Conservation (phyloP, 92 coral and sea anemone genomes). For the Zoanthus solanderi region DNA sequence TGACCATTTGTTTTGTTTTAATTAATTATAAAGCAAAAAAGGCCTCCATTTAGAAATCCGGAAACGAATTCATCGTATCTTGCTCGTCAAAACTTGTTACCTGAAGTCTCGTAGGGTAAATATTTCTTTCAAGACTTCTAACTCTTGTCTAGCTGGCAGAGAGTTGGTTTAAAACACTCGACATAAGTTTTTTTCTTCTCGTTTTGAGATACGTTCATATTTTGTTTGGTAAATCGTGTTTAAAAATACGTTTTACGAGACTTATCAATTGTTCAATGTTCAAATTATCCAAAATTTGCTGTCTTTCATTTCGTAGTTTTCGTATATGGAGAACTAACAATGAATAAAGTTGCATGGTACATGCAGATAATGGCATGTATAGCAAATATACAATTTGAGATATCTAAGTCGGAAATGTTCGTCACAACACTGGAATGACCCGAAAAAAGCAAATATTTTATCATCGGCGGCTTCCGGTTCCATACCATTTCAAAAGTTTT, state of each 20-base stretch:
- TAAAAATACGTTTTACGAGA: background rate
- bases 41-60: slow-evolving; percentile 28
- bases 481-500: background rate
- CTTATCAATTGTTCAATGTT: background rate
- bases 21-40: background rate
- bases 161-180: background rate
- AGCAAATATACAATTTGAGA: slow-evolving; percentile 11
- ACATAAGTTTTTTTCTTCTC: background rate
- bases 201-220: background rate
- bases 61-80: slow-evolving; percentile 15
- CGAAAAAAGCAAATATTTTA: slow-evolving; percentile 17
- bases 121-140: background rate
- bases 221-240: background rate
- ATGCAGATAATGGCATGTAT: background rate
- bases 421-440: slow-evolving; percentile 36
- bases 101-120: background rate
- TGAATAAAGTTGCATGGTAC: background rate
- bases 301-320: background rate
- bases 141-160: background rate
- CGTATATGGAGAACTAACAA: background rate
- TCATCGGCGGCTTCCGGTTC: slow-evolving; percentile 14
- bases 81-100: background rate
- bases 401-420: slow-evolving; percentile 32
- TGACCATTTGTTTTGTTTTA: slow-evolving; percentile 1
- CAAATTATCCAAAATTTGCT: background rate